Conservation (phyloP, 2,888 invertebrate species). For the Melitaea athalia region DNA sequence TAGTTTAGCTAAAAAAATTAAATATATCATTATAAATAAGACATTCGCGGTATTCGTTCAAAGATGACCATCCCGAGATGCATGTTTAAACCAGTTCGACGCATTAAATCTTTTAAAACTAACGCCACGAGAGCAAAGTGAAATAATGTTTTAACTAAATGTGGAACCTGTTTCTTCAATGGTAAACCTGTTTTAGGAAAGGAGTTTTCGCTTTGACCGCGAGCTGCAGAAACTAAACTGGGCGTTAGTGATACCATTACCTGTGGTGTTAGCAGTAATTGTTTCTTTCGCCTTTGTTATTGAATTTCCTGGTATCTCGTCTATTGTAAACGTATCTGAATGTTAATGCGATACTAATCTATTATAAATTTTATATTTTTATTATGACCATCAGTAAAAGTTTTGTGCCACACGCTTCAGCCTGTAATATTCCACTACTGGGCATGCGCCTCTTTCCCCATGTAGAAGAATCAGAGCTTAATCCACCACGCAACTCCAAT, state of each 20-base stretch:
- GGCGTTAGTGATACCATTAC: constrained; percentile 10
- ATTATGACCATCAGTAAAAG: no score
- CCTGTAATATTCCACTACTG: no score
- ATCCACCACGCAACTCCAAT: no score
- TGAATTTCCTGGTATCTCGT: constrained; percentile 11
- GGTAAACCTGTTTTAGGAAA: constrained; percentile 40
- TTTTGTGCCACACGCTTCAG: no score
- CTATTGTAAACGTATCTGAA: not conserved
- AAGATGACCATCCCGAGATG: constrained; percentile 18
- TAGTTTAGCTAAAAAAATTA: no score
- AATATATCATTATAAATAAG: constrained; percentile 7
- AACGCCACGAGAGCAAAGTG: constrained; percentile 36
- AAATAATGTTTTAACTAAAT: constrained; percentile 37
- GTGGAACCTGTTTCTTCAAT: constrained; percentile 31
- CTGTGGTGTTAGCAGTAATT: constrained; percentile 12
- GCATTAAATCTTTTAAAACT: constrained; percentile 35
- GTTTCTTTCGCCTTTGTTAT: constrained; percentile 26
- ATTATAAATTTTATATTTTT: no score
- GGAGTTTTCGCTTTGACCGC: constrained; percentile 36
- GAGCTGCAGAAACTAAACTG: constrained; percentile 23
- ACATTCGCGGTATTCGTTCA: constrained; percentile 14
- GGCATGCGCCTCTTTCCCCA: no score
- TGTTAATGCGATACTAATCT: no score
- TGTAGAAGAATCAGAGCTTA: no score
- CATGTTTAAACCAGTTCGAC: constrained; percentile 29